phyloP scores from a whole-genome alignment of 2,888 invertebrate genomes.

The Steinernema hermaphroditum region DNA sequence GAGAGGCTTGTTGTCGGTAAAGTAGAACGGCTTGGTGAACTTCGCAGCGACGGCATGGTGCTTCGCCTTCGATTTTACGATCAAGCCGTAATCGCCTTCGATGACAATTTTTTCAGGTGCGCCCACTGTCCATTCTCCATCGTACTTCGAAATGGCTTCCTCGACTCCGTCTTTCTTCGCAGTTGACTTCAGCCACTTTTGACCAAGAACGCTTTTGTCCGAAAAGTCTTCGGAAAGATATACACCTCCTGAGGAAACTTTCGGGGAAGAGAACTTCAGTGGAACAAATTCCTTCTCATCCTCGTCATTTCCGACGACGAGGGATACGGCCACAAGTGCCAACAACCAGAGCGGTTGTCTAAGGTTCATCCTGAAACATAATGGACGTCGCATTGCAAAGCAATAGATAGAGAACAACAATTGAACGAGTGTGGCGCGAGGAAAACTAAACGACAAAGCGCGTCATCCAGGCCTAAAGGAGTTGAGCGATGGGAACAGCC shows the following conservation, averaged over 20 bases:
- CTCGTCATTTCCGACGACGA: background rate
- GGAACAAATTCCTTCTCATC: slow-evolving; percentile 19
- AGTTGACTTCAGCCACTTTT: slow-evolving; percentile 82
- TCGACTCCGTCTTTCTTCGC: slow-evolving; percentile 85
- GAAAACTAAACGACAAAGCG: no score
- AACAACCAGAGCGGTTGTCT: slow-evolving; percentile 28
- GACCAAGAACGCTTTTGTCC: slow-evolving; percentile 73
- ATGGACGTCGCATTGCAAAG: no score
- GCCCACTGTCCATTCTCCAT: slow-evolving; percentile 79
- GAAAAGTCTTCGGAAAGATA: slow-evolving; percentile 45
- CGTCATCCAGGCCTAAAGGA: no score
- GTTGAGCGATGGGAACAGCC: no score
- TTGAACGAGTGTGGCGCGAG: no score
- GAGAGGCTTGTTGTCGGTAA: slow-evolving; percentile 77
- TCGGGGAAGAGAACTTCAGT: background rate
- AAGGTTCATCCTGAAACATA: slow-evolving; percentile 6
- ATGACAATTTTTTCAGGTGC: slow-evolving; percentile 78
- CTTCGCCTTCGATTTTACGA: slow-evolving; percentile 87
- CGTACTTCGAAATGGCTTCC: slow-evolving; percentile 89
- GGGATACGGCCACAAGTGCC: background rate
- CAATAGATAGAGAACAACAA: no score
- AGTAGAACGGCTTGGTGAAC: slow-evolving; percentile 80
- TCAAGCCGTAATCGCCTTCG: slow-evolving; percentile 82
- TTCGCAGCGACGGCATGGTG: slow-evolving; percentile 88
- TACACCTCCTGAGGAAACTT: slow-evolving; percentile 15